Evolutionary conservation across 2,888 invertebrate species (phyloP).

Genomic region (Drosophila phalerata): DNA sequence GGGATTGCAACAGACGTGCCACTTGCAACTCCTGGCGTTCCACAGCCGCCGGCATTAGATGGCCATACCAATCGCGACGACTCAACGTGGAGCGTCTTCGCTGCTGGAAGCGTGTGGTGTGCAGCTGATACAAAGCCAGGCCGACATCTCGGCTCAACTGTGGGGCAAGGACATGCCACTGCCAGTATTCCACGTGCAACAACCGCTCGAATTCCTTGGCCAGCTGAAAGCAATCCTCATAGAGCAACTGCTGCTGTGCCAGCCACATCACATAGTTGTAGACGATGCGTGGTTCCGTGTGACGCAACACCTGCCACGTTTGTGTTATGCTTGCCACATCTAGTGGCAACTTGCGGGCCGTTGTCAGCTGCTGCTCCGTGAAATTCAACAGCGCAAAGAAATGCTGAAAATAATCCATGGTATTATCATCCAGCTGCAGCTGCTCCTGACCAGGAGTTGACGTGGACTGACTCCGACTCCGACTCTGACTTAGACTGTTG

Average conservation of each 20-base stretch:
- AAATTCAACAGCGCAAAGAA: constrained; percentile 70
- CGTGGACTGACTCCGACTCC: not conserved
- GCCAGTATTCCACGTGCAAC: constrained; percentile 82
- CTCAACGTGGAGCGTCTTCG: constrained; percentile 64
- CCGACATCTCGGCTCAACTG: constrained; percentile 77
- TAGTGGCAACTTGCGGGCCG: constrained; percentile 72
- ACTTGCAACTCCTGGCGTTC: constrained; percentile 80
- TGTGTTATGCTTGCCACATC: constrained; percentile 61
- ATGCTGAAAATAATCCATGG: constrained; percentile 68
- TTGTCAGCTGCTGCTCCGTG: constrained; percentile 60
- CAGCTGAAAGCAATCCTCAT: constrained; percentile 71
- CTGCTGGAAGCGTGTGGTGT: constrained; percentile 82
- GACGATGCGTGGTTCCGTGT: constrained; percentile 76
- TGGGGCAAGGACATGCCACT: constrained; percentile 73
- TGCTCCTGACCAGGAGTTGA: constrained; percentile 20
- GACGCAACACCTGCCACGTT: constrained; percentile 60
- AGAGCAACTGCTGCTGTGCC: constrained; percentile 60
- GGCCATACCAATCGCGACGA: constrained; percentile 73
- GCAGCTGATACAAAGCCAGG: constrained; percentile 78
- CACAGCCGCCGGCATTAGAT: constrained; percentile 65
- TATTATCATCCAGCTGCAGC: constrained; percentile 55
- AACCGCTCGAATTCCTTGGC: constrained; percentile 77
- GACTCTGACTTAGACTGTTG: constrained; percentile 24
- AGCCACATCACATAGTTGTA: constrained; percentile 83
- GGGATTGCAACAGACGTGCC: constrained; percentile 69